Evolutionary conservation across 2,797 vertebrate genomes (phyloP), one percentile per base, ranked within the genome.

Genomic region (Acestrorhynchus altus): DNA sequence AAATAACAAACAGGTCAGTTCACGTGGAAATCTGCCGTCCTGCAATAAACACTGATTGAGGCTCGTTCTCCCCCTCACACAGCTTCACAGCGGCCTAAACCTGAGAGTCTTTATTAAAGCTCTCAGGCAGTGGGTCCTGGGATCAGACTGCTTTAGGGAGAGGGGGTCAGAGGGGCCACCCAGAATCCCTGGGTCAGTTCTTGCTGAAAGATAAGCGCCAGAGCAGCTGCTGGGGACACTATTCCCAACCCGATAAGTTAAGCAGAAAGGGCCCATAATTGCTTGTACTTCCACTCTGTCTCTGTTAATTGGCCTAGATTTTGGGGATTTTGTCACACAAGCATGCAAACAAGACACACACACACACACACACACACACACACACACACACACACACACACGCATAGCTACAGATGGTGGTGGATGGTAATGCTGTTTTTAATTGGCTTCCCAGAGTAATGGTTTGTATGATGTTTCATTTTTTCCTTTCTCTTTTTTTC

Each of bases 371-470:
- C 70, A 74, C 57, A 78, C 15, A 35, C 42, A 63, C 42, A 39
- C 59, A 66, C 59, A 64, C 63, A 80, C 28, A 66, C 40, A 47
- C 16, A 59, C 35, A 66, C 54, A 66, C 39, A 56, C 68, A 78
- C 24, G 39, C 75, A 81, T 77, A 75, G 78, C 75, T 82, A 78
- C 83, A 84, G 78, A 84, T 83, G 78, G 76, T 79, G 74, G 65
- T 76, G 76, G 69, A 65, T 74, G 71, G 63, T 76, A 72, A 81
- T 70, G 72, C 69, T 80, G 71, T 47, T 76, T 84, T 85, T 83
- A 85, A 84, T 87, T 87, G 84, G 84, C 74, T 74, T 78, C 74
- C 66, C 68, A 83, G 83, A 82, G 80, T 81, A 83, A 85, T 83
- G 81, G 47, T 75, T 72, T 69, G 76, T 72, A 78, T 79, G 66